These are phyloP conservation scores for Ornithoptera alexandrae DNA, from an alignment of 2,888 invertebrate genomes.

Conservation along the genomic window DNA sequence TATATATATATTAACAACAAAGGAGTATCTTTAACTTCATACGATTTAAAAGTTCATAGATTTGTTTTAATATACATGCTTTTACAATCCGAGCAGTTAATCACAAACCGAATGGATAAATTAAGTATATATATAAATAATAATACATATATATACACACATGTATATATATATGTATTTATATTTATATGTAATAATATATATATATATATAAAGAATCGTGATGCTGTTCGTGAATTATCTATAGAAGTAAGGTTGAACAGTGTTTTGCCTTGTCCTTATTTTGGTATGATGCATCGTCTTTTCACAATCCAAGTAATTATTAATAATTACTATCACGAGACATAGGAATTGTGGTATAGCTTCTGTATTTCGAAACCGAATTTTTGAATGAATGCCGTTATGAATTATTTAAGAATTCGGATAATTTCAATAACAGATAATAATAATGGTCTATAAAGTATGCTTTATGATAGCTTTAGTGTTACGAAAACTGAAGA, in stretches of 20 bases:
- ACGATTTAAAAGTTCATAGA: not conserved
- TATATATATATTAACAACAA: too few species aligned
- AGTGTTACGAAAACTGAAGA: too few species aligned
- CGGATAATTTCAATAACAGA: not conserved
- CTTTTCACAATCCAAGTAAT: conserved; percentile 50
- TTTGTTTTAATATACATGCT: not conserved
- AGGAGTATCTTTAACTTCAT: not conserved
- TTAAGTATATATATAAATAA: too few species aligned
- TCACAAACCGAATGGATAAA: too few species aligned
- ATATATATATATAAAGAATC: not conserved
- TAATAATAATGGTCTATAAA: too few species aligned
- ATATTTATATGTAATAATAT: too few species aligned
- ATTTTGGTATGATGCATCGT: conserved; percentile 43
- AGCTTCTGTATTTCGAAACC: conserved; percentile 29
- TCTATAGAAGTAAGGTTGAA: conserved; percentile 25
- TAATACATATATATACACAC: too few species aligned
- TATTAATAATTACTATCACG: conserved; percentile 43
- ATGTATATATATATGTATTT: too few species aligned
- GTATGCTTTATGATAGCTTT: too few species aligned
- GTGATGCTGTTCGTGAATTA: conserved; percentile 6
- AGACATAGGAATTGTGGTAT: conserved; percentile 25
- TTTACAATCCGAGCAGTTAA: too few species aligned
- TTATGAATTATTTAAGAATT: not conserved
- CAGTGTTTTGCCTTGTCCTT: conserved; percentile 58
- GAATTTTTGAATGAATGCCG: not conserved